These are phyloP conservation scores for Whitmania pigra DNA, from an alignment of 1,140 invertebrate genomes.

Conservation along the genomic window DNA sequence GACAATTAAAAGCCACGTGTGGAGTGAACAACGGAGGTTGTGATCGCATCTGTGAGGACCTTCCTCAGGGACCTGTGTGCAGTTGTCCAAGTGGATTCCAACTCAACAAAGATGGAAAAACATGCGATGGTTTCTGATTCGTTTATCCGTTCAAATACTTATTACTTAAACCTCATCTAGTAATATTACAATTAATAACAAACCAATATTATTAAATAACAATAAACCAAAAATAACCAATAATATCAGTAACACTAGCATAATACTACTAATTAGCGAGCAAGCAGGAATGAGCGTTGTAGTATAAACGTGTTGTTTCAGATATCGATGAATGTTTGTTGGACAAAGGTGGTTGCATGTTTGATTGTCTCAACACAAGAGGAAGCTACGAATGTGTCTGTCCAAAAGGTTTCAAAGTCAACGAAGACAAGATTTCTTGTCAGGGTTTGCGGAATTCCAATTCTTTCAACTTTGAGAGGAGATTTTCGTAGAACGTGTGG, in stretches of 20 bases:
- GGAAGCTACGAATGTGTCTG: slow-evolving; percentile 67
- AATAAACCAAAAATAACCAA: too few relatives aligned
- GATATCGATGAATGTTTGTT: slow-evolving; percentile 39
- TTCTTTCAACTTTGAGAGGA: background rate
- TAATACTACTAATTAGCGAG: too few relatives aligned
- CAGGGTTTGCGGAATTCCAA: slow-evolving; percentile 15
- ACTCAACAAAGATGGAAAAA: slow-evolving; percentile 49
- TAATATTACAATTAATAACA: background rate
- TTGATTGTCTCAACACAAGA: slow-evolving; percentile 56
- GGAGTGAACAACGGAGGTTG: slow-evolving; percentile 39
- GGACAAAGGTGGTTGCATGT: slow-evolving; percentile 52
- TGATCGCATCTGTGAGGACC: slow-evolving; percentile 50
- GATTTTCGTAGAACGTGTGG: too few relatives aligned
- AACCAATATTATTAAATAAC: too few relatives aligned
- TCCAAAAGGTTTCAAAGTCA: slow-evolving; percentile 52
- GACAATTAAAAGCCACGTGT: slow-evolving; percentile 30
- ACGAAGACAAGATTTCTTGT: slow-evolving; percentile 31
- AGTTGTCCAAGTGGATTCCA: slow-evolving; percentile 51
- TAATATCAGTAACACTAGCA: too few relatives aligned
- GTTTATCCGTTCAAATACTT: slow-evolving; percentile 24
- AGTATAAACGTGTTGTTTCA: slow-evolving; percentile 24
- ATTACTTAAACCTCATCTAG: slow-evolving; percentile 26
- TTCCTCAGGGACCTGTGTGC: slow-evolving; percentile 50
- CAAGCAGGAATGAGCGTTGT: too few relatives aligned
- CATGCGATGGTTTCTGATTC: slow-evolving; percentile 38